Evolutionary conservation across 2,797 vertebrate genomes (phyloP).

Genomic region (Tympanoctomys barrerae): DNA sequence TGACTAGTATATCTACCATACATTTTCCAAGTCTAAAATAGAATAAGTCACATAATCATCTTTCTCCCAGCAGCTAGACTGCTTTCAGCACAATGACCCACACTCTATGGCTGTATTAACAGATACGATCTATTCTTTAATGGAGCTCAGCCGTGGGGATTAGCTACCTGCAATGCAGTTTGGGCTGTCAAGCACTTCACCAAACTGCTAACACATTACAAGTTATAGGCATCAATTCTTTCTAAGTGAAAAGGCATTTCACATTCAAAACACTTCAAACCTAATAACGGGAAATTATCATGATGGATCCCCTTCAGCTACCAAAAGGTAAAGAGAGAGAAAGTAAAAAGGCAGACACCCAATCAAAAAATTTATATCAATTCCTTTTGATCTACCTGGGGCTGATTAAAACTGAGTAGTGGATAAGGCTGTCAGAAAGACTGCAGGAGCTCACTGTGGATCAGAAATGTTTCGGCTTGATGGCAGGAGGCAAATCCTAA

Average conservation of each 20-base stretch:
- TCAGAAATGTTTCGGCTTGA: conserved; percentile 63
- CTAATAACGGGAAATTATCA: conserved; percentile 89
- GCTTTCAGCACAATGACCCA: conserved; percentile 89
- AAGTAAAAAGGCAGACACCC: conserved; percentile 78
- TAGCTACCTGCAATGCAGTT: conserved; percentile 89
- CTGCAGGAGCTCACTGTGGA: conserved; percentile 47
- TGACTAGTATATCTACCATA: conserved; percentile 84
- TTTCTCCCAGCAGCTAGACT: conserved; percentile 86
- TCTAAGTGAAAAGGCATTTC: conserved; percentile 89
- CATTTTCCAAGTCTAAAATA: conserved; percentile 85
- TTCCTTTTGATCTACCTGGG: conserved; percentile 78
- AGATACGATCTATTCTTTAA: conserved; percentile 90
- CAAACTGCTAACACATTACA: conserved; percentile 86
- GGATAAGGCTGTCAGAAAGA: conserved; percentile 79
- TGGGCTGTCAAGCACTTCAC: conserved; percentile 86
- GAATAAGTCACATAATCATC: conserved; percentile 88
- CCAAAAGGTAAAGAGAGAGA: conserved; percentile 79
- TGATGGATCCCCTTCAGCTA: conserved; percentile 88
- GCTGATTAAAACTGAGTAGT: conserved; percentile 74
- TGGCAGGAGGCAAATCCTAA: conserved; percentile 55
- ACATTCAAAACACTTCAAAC: conserved; percentile 90
- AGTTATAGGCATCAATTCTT: conserved; percentile 89
- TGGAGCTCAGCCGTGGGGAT: conserved; percentile 89
- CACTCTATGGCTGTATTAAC: conserved; percentile 87
- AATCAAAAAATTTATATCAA: conserved; percentile 84